These are phyloP conservation scores for Poeciliopsis prolifica DNA, from an alignment of 2,113 vertebrate species.

Conservation along the genomic window DNA sequence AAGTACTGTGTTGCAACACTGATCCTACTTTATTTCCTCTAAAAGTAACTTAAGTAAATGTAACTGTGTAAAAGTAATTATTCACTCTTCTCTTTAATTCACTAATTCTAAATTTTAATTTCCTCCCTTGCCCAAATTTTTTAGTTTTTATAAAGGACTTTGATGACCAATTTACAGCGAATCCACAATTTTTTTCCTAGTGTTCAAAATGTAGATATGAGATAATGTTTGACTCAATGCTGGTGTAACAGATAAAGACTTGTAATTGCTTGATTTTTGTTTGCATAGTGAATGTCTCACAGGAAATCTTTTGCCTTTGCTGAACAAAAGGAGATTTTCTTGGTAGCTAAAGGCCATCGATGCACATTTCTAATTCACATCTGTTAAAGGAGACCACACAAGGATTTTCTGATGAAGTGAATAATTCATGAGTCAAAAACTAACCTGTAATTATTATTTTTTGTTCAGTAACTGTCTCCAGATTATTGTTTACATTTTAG, in stretches of 20 bases:
- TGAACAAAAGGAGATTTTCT: conserved; percentile 27
- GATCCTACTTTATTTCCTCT: no score
- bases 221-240: conserved; percentile 16
- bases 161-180: conserved; percentile 2
- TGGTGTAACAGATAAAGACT: background rate
- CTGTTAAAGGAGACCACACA: no score
- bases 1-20: no score
- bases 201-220: conserved; percentile 5
- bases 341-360: conserved; percentile 37
- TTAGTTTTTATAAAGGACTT: background rate
- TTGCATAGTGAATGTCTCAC: background rate
- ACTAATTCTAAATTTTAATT: background rate
- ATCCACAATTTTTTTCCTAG: background rate
- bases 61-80: no score
- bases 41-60: no score
- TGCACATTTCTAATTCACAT: conserved; percentile 7
- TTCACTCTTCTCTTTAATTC: conserved; percentile 7
- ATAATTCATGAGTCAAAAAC: conserved; percentile 7
- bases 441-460: conserved; percentile 45
- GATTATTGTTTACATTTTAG: conserved; percentile 9
- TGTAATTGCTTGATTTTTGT: conserved; percentile 10
- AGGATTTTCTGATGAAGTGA: no score
- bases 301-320: conserved; percentile 25
- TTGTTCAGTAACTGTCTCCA: conserved; percentile 18
- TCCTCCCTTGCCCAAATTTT: background rate